These are phyloP conservation scores for Lanius collurio DNA, from an alignment of 2,113 vertebrate genomes.

Conservation along the genomic window DNA sequence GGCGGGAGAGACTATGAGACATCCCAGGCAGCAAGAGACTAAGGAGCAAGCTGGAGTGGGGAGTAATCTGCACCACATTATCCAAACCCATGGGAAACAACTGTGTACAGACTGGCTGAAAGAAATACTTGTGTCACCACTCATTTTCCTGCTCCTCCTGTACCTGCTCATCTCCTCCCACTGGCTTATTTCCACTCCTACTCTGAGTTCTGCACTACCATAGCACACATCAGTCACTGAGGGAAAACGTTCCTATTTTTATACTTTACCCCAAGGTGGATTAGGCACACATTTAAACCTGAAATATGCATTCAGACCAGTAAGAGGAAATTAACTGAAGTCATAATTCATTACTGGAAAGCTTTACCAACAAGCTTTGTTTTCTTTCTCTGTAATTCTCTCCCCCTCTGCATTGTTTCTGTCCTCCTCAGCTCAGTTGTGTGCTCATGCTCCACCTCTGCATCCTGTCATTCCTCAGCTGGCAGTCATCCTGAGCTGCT, in stretches of 20 bases:
- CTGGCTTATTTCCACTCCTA: neutral
- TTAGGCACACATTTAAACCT: neutral
- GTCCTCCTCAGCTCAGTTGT: neutral
- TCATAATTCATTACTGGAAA: neutral
- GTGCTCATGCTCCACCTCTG: neutral
- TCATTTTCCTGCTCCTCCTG: neutral
- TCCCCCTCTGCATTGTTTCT: neutral
- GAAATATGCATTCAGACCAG: neutral
- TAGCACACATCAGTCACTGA: neutral
- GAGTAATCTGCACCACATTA: neutral
- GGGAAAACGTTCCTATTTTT: neutral
- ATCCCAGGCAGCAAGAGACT: neutral
- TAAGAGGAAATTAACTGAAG: neutral
- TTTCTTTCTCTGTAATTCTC: neutral
- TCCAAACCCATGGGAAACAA: neutral
- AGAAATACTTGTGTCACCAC: fast-evolving
- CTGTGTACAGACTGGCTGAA: neutral
- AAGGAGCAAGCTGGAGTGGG: neutral
- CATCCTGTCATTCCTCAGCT: neutral
- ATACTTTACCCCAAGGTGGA: neutral
- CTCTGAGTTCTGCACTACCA: neutral
- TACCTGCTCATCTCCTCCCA: neutral
- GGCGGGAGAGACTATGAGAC: neutral
- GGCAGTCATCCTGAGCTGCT: neutral
- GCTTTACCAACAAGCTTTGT: neutral